Percentiles rank a stretch among this genome's conserved stretches.
These are phyloP conservation scores for Babyrousa celebensis DNA, from an alignment of 2,797 vertebrate genomes.

Conservation along the genomic window DNA sequence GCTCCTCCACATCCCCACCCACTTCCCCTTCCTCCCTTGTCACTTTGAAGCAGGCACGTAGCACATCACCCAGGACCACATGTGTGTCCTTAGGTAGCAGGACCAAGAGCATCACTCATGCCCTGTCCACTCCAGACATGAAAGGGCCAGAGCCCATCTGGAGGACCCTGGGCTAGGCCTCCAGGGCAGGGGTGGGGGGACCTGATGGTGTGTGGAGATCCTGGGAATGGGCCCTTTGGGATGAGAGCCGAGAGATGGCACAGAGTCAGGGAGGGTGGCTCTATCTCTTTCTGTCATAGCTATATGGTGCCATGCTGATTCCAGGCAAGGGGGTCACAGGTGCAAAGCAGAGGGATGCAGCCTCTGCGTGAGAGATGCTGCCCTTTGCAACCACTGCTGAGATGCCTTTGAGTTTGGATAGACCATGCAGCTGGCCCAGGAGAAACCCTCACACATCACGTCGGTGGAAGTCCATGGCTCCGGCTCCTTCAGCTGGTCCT, in stretches of 20 bases:
- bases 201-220: background rate
- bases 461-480: background rate
- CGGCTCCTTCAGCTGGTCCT: background rate
- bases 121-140: background rate
- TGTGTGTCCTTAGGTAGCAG: background rate
- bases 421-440: background rate
- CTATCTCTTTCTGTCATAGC: background rate
- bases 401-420: background rate
- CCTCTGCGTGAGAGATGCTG: background rate
- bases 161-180: background rate
- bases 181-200: too few relatives aligned
- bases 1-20: background rate
- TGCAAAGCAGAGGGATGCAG: background rate
- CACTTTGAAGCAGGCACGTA: background rate
- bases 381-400: background rate
- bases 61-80: background rate
- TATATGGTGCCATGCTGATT: background rate
- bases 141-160: background rate
- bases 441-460: rapidly evolving
- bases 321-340: background rate
- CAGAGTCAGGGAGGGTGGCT: background rate
- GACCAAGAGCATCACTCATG: rapidly evolving
- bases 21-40: background rate
- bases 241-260: background rate
- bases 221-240: background rate